Evolutionary conservation across 2,797 vertebrate species (phyloP).

Genomic region (Serranus cabrilla): DNA sequence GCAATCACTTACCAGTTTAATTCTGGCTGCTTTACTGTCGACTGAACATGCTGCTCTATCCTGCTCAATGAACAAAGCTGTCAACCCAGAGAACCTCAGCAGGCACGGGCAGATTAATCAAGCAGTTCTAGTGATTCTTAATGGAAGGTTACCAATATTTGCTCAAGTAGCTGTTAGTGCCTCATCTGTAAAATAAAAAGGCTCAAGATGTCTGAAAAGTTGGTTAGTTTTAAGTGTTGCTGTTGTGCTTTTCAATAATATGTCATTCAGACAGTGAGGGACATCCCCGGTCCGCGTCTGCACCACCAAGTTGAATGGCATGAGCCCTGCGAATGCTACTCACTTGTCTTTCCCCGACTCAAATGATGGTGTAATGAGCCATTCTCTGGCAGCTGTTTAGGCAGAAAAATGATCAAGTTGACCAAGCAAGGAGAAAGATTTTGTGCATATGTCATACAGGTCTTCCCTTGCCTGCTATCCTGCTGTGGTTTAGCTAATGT

Average conservation of each 20-base stretch:
- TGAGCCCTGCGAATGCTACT: conserved; percentile 25
- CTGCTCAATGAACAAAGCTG: conserved; percentile 14
- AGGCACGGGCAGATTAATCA: conserved; percentile 1
- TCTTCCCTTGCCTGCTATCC: conserved; percentile 37
- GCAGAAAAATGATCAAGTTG: conserved; percentile 75
- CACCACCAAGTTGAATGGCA: conserved; percentile 12
- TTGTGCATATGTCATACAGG: conserved; percentile 56
- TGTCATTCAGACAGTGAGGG: conserved; percentile 4
- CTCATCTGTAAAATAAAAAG: neutral
- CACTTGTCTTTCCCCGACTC: conserved; percentile 62
- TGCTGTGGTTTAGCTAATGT: conserved; percentile 48
- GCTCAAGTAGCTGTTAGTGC: neutral
- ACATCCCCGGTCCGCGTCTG: conserved; percentile 12
- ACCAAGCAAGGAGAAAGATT: conserved; percentile 52
- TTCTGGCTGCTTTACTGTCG: neutral
- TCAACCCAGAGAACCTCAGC: conserved; percentile 6
- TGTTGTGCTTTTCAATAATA: conserved; percentile 3
- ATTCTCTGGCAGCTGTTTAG: conserved; percentile 65
- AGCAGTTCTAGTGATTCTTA: neutral
- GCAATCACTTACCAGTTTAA: conserved; percentile 16
- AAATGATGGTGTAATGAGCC: conserved; percentile 76
- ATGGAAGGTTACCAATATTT: conserved; percentile 6
- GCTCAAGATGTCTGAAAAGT: neutral
- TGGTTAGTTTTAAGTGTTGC: neutral
- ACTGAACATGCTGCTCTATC: conserved; percentile 14